These are phyloP conservation scores for Aphis gossypii DNA, from an alignment of 1,140 invertebrate species.

Conservation along the genomic window DNA sequence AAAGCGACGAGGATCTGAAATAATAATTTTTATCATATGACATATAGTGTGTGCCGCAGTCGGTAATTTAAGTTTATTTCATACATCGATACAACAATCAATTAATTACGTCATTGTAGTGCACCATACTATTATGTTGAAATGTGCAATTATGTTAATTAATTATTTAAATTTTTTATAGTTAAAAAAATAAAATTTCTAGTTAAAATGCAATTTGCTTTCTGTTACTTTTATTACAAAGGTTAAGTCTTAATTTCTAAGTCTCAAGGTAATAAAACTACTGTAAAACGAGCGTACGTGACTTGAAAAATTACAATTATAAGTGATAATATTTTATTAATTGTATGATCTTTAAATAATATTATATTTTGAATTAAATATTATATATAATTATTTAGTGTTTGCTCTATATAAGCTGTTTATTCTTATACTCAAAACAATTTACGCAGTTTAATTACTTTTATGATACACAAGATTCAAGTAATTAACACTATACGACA, in stretches of 20 bases:
- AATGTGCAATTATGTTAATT: neutral
- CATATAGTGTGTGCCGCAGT: slow-evolving; percentile 62
- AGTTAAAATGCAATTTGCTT: neutral
- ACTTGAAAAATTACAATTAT: neutral
- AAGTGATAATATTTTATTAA: neutral
- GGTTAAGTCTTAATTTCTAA: neutral
- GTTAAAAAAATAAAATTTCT: neutral
- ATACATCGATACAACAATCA: neutral
- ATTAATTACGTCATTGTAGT: neutral
- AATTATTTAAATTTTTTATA: neutral
- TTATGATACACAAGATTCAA: neutral
- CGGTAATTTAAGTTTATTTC: neutral
- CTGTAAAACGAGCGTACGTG: neutral
- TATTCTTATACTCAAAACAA: neutral
- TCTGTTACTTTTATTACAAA: neutral
- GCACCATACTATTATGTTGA: neutral
- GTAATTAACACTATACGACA: neutral
- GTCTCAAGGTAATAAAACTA: neutral
- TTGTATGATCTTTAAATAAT: neutral
- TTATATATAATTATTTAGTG: neutral
- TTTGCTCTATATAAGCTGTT: neutral
- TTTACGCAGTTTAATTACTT: neutral
- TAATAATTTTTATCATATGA: slow-evolving; percentile 66
- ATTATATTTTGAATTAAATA: neutral
- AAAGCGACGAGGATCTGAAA: slow-evolving; percentile 71